phyloP scores from a whole-genome alignment of 2,113 vertebrate species.

The Chaetodon trifascialis region DNA sequence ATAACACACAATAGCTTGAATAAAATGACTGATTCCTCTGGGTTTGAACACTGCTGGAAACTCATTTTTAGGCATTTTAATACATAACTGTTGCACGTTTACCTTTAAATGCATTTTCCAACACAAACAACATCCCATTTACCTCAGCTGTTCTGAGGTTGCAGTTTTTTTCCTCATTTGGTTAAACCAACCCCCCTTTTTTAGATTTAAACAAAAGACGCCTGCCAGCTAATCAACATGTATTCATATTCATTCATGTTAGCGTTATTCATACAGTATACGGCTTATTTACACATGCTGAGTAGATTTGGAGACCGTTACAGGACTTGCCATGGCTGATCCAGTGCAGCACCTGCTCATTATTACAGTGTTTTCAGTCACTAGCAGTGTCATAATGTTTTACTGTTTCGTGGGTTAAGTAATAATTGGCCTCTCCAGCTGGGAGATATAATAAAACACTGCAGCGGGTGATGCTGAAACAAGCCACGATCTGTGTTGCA shows the following conservation, averaged over 20 bases:
- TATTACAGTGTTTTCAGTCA: conserved; percentile 51
- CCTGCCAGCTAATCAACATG: not conserved
- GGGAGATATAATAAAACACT: conserved; percentile 38
- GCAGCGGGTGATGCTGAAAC: conserved; percentile 3
- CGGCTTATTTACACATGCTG: conserved; percentile 3
- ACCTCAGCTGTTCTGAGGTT: not conserved
- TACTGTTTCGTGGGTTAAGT: conserved; percentile 54
- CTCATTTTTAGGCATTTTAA: too few relatives aligned
- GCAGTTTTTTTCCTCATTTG: too few relatives aligned
- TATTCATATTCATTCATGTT: not conserved
- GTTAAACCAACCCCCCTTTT: not conserved
- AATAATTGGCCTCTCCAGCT: conserved; percentile 62
- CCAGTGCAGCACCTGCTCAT: conserved; percentile 62
- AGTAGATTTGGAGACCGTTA: not conserved
- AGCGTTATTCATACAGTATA: not conserved
- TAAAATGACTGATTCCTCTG: too few relatives aligned
- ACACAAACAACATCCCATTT: too few relatives aligned
- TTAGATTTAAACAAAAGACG: not conserved
- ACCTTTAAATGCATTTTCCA: too few relatives aligned
- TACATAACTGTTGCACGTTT: too few relatives aligned
- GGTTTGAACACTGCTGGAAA: too few relatives aligned
- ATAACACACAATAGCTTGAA: too few relatives aligned
- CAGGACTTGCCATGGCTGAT: not conserved
- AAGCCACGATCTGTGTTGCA: conserved; percentile 2
- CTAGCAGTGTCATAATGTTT: conserved; percentile 46